Evolutionary conservation across 1,140 invertebrate species (phyloP).

Genomic region (Brachionus asplanchnoidis): DNA sequence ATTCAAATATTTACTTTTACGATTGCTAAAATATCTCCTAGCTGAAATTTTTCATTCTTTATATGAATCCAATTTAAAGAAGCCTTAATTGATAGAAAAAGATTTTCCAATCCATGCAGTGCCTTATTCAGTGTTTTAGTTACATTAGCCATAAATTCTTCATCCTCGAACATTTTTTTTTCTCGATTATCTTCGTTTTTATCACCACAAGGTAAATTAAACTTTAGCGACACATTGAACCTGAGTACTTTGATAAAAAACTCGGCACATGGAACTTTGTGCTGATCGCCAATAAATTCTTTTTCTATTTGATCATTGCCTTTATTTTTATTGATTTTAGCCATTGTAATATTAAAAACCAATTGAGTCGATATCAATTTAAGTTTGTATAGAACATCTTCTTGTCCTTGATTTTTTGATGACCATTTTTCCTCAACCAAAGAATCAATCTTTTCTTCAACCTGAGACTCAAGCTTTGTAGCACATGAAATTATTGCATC

Average conservation of each 20-base stretch:
- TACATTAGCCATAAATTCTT: not conserved
- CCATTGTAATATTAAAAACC: not conserved
- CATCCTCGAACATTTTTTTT: not conserved
- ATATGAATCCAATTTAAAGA: not conserved
- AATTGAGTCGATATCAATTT: not conserved
- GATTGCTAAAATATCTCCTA: conserved; percentile 2
- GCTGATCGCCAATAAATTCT: not conserved
- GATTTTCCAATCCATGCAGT: not conserved
- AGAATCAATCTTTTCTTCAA: not conserved
- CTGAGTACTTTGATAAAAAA: not conserved
- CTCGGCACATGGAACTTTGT: not conserved
- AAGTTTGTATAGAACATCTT: not conserved
- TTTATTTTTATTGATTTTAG: not conserved
- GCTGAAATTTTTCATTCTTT: not conserved
- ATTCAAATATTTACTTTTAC: not conserved
- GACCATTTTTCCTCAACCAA: not conserved
- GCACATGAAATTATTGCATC: not conserved
- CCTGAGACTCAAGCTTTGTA: not conserved
- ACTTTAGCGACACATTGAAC: not conserved
- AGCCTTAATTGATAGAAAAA: not conserved
- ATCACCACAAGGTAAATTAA: not conserved
- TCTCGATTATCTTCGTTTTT: not conserved
- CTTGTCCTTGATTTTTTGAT: not conserved
- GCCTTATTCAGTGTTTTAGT: not conserved
- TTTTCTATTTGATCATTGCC: not conserved